Percentiles rank a stretch among this genome's conserved stretches.
These are phyloP conservation scores for Poecilus cupreus DNA, from an alignment of 2,888 invertebrate species.

Conservation along the genomic window DNA sequence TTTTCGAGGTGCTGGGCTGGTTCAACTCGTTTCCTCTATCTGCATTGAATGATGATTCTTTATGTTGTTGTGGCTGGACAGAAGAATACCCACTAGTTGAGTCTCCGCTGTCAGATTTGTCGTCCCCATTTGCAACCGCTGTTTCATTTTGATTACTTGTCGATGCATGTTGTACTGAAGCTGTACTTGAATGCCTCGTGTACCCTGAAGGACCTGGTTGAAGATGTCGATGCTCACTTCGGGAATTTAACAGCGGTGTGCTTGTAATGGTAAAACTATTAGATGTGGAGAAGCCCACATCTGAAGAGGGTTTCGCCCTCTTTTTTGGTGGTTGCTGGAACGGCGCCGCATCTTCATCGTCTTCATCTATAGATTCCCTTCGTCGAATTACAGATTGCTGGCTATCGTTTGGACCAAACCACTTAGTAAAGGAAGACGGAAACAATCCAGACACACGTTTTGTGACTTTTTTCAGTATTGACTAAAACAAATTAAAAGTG, in stretches of 20 bases:
- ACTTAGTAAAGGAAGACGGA: conserved; percentile 77
- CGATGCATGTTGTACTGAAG: conserved; percentile 10
- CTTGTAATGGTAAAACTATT: conserved; percentile 45
- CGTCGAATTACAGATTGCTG: conserved; percentile 66
- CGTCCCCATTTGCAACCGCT: conserved; percentile 68
- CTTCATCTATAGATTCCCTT: conserved; percentile 71
- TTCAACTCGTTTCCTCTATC: conserved; percentile 16
- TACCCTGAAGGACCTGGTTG: conserved; percentile 57
- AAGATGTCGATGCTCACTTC: conserved; percentile 17
- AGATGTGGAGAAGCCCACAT: conserved; percentile 28
- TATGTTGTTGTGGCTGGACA: conserved; percentile 57
- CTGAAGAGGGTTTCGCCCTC: conserved; percentile 66
- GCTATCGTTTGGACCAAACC: conserved; percentile 71
- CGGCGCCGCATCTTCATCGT: conserved; percentile 70
- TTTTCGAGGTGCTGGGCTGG: conserved; percentile 43
- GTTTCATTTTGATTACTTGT: neutral
- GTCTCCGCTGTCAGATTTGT: conserved; percentile 73
- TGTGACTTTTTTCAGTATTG: conserved; percentile 82
- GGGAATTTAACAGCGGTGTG: conserved; percentile 13
- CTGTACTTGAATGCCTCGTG: conserved; percentile 39
- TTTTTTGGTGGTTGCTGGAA: conserved; percentile 74
- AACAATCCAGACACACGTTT: conserved; percentile 79
- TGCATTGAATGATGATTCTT: conserved; percentile 49
- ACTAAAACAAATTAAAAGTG: conserved; percentile 73
- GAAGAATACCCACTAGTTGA: conserved; percentile 63